Base-by-base conservation (phyloP, 2,888 invertebrate genomes). In the Meliscaeva auricollis region DNA sequence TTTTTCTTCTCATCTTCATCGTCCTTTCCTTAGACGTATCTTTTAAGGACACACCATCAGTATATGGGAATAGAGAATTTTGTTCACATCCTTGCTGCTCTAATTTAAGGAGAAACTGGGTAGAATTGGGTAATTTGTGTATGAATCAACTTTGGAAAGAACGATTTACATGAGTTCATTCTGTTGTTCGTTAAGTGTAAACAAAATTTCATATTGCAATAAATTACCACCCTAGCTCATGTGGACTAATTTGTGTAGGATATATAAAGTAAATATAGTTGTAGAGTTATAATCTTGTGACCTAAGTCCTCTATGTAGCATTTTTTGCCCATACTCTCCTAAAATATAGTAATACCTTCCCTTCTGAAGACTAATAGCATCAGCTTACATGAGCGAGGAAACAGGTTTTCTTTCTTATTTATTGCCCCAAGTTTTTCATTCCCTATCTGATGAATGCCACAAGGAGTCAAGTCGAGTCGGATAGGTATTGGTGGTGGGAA, bases 351-450 rank as follows among this genome's bases (percentile, higher is more conserved):
- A 46, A 64, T 30, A 64, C 62, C 62, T 62, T 30, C 8, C 41
- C 52, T 72, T 46, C 17, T 76, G 66, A 48, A 69, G 72, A 80
- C 80, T 80, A 85, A 81, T 85, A 85, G 85, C 81, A 68, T 56
- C 48, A 32, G 85, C 81, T 85, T 81, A 85, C 85, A 85, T 85
- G 85, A 64, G 62, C 85, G 60, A 85, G 76, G 76, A 76, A 85
- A 81, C 80, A 81, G 85, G 85, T 80, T 85, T 85, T 85, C 81
- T 81, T 85, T 81, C 81, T 89, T 89, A 89, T 89, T 89, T 89
- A 89, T 89, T 89, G 84, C 87, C 79, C 26, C 88, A 89, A 89
- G 88, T 89, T 89, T 89, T 89, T 89, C 88, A 89, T 79, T 58
- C 88, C 85, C 84, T 89, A 89, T 89, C 89, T 88, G 89, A 89